These are phyloP conservation scores for Trachymyrmex septentrionalis DNA, from an alignment of 1,140 invertebrate genomes.

Conservation along the genomic window DNA sequence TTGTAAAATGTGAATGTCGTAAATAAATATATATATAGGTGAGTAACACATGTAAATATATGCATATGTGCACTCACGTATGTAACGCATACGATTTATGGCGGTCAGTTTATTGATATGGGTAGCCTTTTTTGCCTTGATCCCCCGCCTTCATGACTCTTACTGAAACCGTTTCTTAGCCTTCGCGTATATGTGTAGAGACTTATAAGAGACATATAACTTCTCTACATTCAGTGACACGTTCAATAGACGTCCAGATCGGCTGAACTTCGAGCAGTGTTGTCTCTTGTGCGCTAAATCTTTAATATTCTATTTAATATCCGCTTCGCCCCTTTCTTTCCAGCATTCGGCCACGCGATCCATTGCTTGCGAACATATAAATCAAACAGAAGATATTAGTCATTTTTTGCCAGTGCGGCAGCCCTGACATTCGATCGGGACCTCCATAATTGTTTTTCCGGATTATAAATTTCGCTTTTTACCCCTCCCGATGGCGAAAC, in stretches of 20 bases:
- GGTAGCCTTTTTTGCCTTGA: constrained; percentile 44
- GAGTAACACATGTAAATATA: constrained; percentile 49
- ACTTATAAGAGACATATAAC: constrained; percentile 25
- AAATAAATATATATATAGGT: constrained; percentile 4
- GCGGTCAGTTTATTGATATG: constrained; percentile 82
- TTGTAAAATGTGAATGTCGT: constrained; percentile 26
- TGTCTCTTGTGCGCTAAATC: constrained; percentile 76
- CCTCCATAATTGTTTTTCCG: constrained; percentile 83
- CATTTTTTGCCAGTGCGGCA: constrained; percentile 76
- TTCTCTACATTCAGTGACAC: constrained; percentile 41
- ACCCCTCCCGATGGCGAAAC: not conserved
- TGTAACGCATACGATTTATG: constrained; percentile 77
- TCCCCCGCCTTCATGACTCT: constrained; percentile 16
- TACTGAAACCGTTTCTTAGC: constrained; percentile 51
- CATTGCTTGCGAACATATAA: constrained; percentile 71
- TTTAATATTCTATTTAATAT: constrained; percentile 84
- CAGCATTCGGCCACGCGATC: constrained; percentile 16
- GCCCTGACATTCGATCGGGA: constrained; percentile 63
- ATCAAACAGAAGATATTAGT: constrained; percentile 82
- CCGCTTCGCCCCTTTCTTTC: constrained; percentile 20
- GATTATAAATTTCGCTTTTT: constrained; percentile 83
- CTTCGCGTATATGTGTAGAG: constrained; percentile 36
- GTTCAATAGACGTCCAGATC: constrained; percentile 7
- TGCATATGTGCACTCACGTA: constrained; percentile 28
- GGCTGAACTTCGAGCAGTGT: constrained; percentile 55